These are phyloP conservation scores for Pyrrhosoma nymphula DNA, from an alignment of 2,888 invertebrate genomes.

Conservation along the genomic window DNA sequence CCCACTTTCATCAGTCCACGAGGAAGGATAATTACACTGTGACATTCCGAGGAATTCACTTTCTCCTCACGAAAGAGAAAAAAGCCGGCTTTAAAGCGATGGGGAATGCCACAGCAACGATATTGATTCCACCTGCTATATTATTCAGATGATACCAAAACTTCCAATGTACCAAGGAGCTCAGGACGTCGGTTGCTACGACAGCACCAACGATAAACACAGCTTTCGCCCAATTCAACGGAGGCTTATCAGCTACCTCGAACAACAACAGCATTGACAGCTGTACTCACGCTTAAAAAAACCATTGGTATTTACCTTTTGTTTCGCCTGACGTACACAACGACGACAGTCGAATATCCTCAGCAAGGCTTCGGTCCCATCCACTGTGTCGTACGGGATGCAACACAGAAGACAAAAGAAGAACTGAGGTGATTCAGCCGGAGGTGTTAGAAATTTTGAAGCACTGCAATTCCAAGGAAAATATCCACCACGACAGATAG, in stretches of 20 bases:
- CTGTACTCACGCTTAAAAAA: neutral
- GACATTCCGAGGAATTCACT: neutral
- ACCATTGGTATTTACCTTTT: neutral
- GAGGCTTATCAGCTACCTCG: neutral
- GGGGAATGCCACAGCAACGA: neutral
- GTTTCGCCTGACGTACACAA: neutral
- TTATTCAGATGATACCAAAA: neutral
- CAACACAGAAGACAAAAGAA: neutral
- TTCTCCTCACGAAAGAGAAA: neutral
- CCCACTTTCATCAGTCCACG: neutral
- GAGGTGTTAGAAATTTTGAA: neutral
- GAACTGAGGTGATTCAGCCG: neutral
- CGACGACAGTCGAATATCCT: neutral
- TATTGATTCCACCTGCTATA: neutral
- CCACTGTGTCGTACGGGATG: too few relatives aligned
- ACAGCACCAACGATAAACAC: neutral
- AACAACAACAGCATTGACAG: neutral
- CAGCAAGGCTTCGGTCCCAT: constrained; percentile 4
- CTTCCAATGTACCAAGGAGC: neutral
- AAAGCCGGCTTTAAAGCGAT: neutral
- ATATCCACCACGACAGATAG: neutral
- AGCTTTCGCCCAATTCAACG: neutral
- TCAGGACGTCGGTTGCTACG: neutral
- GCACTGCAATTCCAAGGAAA: neutral
- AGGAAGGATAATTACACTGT: neutral